Percentiles rank a stretch among this genome's conserved stretches.
These are phyloP conservation scores for Ephialtes manifestator DNA, from an alignment of 2,888 invertebrate species.

Conservation along the genomic window DNA sequence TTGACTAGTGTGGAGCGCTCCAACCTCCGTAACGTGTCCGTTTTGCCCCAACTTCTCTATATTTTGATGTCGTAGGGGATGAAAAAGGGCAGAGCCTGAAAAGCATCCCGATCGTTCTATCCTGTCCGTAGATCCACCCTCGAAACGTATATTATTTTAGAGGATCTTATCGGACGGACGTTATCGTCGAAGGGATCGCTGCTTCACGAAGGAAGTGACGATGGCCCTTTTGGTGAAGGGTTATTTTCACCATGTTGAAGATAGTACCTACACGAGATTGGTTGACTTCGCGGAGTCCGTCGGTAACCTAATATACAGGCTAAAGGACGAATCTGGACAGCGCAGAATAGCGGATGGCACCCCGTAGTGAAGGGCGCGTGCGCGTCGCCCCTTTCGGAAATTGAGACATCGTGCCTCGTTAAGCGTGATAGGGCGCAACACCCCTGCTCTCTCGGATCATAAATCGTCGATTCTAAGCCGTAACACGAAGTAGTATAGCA, in stretches of 20 bases:
- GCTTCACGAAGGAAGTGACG: slow-evolving; percentile 12
- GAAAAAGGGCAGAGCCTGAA: background rate
- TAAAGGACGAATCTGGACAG: slow-evolving; percentile 58
- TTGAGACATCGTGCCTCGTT: slow-evolving; percentile 84
- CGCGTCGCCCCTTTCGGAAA: slow-evolving; percentile 79
- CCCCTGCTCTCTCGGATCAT: slow-evolving; percentile 55
- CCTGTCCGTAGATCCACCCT: slow-evolving; percentile 42
- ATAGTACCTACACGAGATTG: background rate
- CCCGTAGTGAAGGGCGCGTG: slow-evolving; percentile 73
- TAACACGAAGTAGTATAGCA: slow-evolving; percentile 30
- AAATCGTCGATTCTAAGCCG: slow-evolving; percentile 49
- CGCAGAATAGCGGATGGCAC: slow-evolving; percentile 51
- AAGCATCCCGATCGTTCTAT: slow-evolving; percentile 11
- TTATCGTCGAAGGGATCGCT: slow-evolving; percentile 73
- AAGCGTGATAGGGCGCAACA: slow-evolving; percentile 72
- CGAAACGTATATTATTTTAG: slow-evolving; percentile 78
- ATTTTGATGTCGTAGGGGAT: slow-evolving; percentile 31
- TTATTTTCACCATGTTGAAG: background rate
- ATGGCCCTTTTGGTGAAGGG: slow-evolving; percentile 32
- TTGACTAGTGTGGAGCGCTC: no score
- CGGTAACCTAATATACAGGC: slow-evolving; percentile 47
- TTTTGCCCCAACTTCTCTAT: no score
- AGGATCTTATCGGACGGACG: slow-evolving; percentile 68
- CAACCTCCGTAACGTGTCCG: no score
- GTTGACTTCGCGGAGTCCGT: background rate